These are phyloP conservation scores for Maniola hyperantus DNA, from an alignment of 2,888 invertebrate genomes.

Conservation along the genomic window DNA sequence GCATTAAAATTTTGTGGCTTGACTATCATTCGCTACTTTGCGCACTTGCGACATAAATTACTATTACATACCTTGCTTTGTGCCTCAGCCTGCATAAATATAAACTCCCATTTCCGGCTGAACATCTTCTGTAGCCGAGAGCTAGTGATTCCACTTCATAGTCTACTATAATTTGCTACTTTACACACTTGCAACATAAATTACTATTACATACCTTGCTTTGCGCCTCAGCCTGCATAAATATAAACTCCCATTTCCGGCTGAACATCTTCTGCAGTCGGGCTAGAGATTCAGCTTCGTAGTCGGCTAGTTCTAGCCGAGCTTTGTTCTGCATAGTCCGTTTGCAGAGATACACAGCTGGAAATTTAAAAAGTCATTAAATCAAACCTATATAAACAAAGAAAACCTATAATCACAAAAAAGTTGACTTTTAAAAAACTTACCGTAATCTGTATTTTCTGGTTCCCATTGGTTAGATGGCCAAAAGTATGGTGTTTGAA, in stretches of 20 bases:
- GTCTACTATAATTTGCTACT: slow-evolving; percentile 73
- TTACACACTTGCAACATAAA: slow-evolving; percentile 19
- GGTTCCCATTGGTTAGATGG: slow-evolving; percentile 99
- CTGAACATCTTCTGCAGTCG: slow-evolving; percentile 99
- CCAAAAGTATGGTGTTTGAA: slow-evolving; percentile 99
- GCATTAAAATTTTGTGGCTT: no score
- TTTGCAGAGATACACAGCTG: slow-evolving; percentile 99
- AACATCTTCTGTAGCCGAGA: slow-evolving; percentile 99
- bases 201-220: slow-evolving; percentile 71
- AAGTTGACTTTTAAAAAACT: slow-evolving; percentile 43
- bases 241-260: slow-evolving; percentile 99
- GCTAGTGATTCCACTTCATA: slow-evolving; percentile 99
- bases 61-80: slow-evolving; percentile 79
- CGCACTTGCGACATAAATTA: slow-evolving; percentile 18
- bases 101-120: slow-evolving; percentile 99
- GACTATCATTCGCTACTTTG: not conserved
- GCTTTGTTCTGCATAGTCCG: slow-evolving; percentile 99
- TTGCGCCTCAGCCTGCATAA: slow-evolving; percentile 96
- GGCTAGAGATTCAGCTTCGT: slow-evolving; percentile 99
- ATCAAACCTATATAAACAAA: no score
- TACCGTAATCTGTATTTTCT: slow-evolving; percentile 99
- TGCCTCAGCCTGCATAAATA: slow-evolving; percentile 97
- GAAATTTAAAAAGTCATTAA: slow-evolving; percentile 41
- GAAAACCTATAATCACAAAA: no score
- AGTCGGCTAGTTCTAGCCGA: slow-evolving; percentile 97